Base-by-base conservation (phyloP, 2,888 invertebrate species). In the Choreutis nemorana region DNA sequence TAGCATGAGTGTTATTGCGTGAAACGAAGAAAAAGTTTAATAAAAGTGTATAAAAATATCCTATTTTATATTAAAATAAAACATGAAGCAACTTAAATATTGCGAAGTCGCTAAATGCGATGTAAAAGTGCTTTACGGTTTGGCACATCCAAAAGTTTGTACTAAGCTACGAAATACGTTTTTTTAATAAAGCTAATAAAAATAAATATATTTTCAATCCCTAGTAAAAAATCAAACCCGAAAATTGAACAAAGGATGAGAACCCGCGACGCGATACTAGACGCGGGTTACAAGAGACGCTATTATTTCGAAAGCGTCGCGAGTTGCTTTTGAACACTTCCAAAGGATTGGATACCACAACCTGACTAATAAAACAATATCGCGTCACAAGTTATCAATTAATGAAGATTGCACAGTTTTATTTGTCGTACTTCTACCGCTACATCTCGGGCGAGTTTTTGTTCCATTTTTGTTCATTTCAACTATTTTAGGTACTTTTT, bases 1-100 rank as follows among this genome's bases (percentile, higher is more conserved):
- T 78, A 78, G 77, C 73, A 77, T 77, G 64, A 71, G 71, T 72
- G 70, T 72, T 77, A 78, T 78, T 78, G 77, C 77, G 57, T 61
- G 68, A 71, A 67, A 60, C n/a, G n/a, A 26, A 60, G 33, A 33
- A 31, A 36, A 39, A 39, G 36, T 26, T n/a, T n/a, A n/a, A 14
- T 25, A 28, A 29, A 30, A 34, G 33, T 27, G 15, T 26, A 35
- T 32, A 33, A 31, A 29, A 33, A 33, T 23, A 26, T 31, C 22
- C 5, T 6, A 35, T 24, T 18, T 31, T 26, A 31, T 31, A 45
- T 49, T 47, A 45, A 43, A 43, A 36, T 42, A 39, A 39, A 47
- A 55, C 14, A 56, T 57, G 54, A 54, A 49, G 59, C 62, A 66
- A 64, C 47, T 48, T n/a, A 54, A 48, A 41, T 54, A 60, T 57